phyloP scores from a whole-genome alignment of 2,113 vertebrate genomes.

The Laticauda colubrina region DNA sequence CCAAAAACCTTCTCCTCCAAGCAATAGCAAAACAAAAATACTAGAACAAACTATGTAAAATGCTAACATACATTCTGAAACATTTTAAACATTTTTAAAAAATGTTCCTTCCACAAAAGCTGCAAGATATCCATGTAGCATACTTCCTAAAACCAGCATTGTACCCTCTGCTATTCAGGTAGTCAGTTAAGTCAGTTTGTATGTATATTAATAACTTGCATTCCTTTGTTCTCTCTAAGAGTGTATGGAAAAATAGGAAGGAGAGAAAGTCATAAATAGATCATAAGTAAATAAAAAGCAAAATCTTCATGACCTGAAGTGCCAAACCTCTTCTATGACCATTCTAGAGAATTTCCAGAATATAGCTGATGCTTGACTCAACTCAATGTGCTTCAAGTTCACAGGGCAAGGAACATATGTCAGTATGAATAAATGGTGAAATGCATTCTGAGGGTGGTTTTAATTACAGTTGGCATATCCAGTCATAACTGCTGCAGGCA shows the following conservation, averaged over 20 bases:
- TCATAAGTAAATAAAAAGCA: neutral
- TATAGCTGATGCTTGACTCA: neutral
- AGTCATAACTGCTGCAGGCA: neutral
- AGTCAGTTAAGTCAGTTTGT: neutral
- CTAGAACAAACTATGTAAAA: neutral
- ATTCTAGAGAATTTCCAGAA: conserved; percentile 16
- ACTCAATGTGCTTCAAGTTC: neutral
- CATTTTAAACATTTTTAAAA: neutral
- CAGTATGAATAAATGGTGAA: conserved; percentile 17
- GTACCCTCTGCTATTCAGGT: neutral
- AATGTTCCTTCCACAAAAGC: neutral
- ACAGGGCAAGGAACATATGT: conserved; percentile 12
- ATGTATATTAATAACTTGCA: conserved; percentile 5
- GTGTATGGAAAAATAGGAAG: neutral
- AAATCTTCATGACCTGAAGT: conserved; percentile 19
- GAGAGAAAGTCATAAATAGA: neutral
- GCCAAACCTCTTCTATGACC: neutral
- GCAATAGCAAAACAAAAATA: neutral
- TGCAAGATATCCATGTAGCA: neutral
- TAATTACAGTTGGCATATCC: conserved; percentile 22
- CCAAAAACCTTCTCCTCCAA: neutral
- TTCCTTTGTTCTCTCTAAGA: conserved; percentile 19
- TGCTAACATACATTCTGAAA: neutral
- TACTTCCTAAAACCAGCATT: neutral
- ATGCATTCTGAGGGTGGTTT: neutral